Base-by-base conservation (phyloP, 2,888 invertebrate species). In the Coenonympha glycerion region DNA sequence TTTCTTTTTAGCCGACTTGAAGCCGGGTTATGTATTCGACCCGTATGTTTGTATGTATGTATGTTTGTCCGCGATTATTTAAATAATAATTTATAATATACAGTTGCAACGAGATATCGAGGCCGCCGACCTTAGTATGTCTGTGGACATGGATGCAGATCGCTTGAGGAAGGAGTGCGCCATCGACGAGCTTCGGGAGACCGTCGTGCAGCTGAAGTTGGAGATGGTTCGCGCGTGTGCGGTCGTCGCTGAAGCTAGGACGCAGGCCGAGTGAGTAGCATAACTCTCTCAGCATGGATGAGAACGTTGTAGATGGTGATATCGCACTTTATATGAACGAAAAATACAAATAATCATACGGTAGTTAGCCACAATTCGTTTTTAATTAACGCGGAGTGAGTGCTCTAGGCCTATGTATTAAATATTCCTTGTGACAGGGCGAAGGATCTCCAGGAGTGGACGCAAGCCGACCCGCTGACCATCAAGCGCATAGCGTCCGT, bases 401-500 rank as follows among this genome's bases (percentile, higher is more conserved):
- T n/a, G n/a, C n/a, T n/a, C n/a, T n/a, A n/a, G n/a, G n/a, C n/a
- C n/a, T n/a, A n/a, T n/a, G n/a, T n/a, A n/a, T n/a, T n/a, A n/a
- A n/a, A n/a, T n/a, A n/a, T n/a, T 37, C 9, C 11, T 41, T 49
- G 26, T 18, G 65, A 34, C 64, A 88, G 87, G 56, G 73, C 79
- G 0, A 79, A 84, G 57, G 80, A 83, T 30, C 57, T 69, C 0
- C 72, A 78, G 31, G 75, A 86, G 37, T 87, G 83, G 79, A 76
- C 75, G 0, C 84, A 84, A 65, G 73, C 92, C 18, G 93, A 92
- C 69, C 92, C 93, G 0, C 81, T 91, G 3, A 92, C 92, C 2
- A 88, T 89, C 4, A 90, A 92, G 54, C 90, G 92, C 45, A 83
- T 95, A 46, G 86, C 90, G 0, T 91, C 92, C 6, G 89, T 96